A percentile compares a stretch with the other conserved stretches of the same genome.
These are phyloP conservation scores for Trissolcus basalis DNA, from an alignment of 1,140 invertebrate species.

Conservation along the genomic window DNA sequence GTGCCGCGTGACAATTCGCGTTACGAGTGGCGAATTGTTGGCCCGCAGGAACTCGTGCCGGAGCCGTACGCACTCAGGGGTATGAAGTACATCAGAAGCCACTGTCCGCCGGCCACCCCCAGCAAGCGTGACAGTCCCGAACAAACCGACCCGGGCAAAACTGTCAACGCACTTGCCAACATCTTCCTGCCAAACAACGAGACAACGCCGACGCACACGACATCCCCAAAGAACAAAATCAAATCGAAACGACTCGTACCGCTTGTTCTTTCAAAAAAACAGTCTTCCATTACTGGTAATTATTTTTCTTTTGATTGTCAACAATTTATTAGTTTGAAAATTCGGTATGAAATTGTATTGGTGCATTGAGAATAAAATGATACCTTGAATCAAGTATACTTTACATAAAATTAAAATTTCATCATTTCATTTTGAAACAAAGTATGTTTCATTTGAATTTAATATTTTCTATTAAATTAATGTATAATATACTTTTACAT, in stretches of 20 bases:
- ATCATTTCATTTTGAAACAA: too few relatives aligned
- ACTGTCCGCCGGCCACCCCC: conserved; percentile 63
- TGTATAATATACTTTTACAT: too few relatives aligned
- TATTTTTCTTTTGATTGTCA: conserved; percentile 27
- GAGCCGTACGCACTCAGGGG: conserved; percentile 73
- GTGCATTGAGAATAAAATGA: too few relatives aligned
- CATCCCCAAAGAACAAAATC: too few relatives aligned
- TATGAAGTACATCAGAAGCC: conserved; percentile 71
- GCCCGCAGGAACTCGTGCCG: conserved; percentile 67
- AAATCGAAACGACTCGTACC: conserved; percentile 56
- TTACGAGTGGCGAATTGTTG: conserved; percentile 70
- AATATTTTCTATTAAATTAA: too few relatives aligned
- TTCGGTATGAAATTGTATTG: too few relatives aligned
- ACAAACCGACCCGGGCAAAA: neutral
- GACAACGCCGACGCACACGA: conserved; percentile 69
- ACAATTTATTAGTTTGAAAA: too few relatives aligned
- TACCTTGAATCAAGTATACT: too few relatives aligned
- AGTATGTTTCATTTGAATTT: too few relatives aligned
- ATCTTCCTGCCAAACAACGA: conserved; percentile 54
- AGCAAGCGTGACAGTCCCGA: conserved; percentile 7
- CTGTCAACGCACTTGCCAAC: conserved; percentile 30
- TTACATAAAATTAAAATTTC: too few relatives aligned
- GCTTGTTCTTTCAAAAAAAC: conserved; percentile 65
- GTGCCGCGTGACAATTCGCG: conserved; percentile 67
- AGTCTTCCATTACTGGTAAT: conserved; percentile 72